These are phyloP conservation scores for Falcunculus frontatus DNA, from an alignment of 2,113 vertebrate genomes.

Conservation along the genomic window DNA sequence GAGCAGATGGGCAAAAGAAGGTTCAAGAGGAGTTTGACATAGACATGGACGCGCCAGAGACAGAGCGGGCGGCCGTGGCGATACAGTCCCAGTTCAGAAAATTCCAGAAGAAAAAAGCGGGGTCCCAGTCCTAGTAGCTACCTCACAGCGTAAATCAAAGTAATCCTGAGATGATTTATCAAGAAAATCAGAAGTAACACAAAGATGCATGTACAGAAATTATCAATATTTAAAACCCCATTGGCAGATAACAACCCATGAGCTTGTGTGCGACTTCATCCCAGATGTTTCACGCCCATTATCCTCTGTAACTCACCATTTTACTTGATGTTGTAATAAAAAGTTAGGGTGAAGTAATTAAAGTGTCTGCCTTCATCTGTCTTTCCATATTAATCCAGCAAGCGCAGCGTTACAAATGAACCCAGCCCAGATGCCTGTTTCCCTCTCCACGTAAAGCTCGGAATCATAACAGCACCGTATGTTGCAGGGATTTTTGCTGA, in stretches of 20 bases:
- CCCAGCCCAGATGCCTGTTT: background rate
- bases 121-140: slow-evolving; percentile 78
- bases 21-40: slow-evolving; percentile 92
- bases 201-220: slow-evolving; percentile 75
- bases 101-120: slow-evolving; percentile 97
- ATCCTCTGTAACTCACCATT: slow-evolving; percentile 62
- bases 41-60: slow-evolving; percentile 87
- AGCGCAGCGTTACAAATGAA: background rate
- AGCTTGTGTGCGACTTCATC: slow-evolving; percentile 40
- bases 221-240: slow-evolving; percentile 44
- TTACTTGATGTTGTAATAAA: slow-evolving; percentile 78
- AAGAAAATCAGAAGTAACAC: slow-evolving; percentile 44
- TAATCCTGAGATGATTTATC: slow-evolving; percentile 45
- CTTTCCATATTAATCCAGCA: background rate
- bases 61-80: slow-evolving; percentile 83
- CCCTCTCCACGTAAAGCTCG: background rate
- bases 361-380: slow-evolving; percentile 58
- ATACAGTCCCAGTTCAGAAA: slow-evolving; percentile 99
- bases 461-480: background rate
- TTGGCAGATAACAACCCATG: slow-evolving; percentile 25
- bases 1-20: slow-evolving; percentile 89
- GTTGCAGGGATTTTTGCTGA: background rate
- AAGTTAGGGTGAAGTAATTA: slow-evolving; percentile 64
- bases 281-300: slow-evolving; percentile 31
- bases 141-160: slow-evolving; percentile 37